Evolutionary conservation across 2,113 vertebrate species (phyloP), one percentile per base, ranked within the genome.

Genomic region (Nannospalax galili): DNA sequence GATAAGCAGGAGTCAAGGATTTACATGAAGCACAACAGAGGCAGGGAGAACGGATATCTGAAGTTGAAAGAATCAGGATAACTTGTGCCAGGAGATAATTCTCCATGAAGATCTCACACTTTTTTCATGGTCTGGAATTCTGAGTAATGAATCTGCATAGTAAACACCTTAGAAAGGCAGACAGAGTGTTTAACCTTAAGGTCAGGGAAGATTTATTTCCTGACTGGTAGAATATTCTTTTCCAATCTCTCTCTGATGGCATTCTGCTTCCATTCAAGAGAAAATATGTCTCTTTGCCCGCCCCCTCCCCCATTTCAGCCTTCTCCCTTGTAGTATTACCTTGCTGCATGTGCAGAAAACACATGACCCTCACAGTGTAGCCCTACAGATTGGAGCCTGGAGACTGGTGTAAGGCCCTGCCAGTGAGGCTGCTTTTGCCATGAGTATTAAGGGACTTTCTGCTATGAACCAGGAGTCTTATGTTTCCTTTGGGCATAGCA

Each of bases 141-240:
- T 45, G 35, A 84, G 78, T 42, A 84, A 87, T 86, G 8, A 16
- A 52, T 62, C 40, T 92, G 22, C 30, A 88, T 12, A 79, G n/a
- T 32, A 80, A 95, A 90, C n/a, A 62, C 78, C 45, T 72, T 56
- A 91, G 35, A 80, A 92, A 81, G 81, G 42, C n/a, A 94, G 42
- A 92, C 7, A 88, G 11, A 65, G 32, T 69, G 30, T 94, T 73
- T 79, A 84, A 45, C 26, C 17, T 78, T 75, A 92, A 88, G 30
- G 37, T 62, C 24, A 82, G 84, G 77, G 56, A 88, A 90, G 75
- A 95, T 58, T 52, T 93, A 16, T 80, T 93, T 86, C 28, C n/a
- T 64, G 19, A 78, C 11, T 32, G 78, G 45, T 42, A 60, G 40
- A 89, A 88, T 60, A 84, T 30, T 88, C 42, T 11, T 65, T 87